Conservation (phyloP, 2,113 vertebrate genomes). For the Proterorhinus semilunaris region DNA sequence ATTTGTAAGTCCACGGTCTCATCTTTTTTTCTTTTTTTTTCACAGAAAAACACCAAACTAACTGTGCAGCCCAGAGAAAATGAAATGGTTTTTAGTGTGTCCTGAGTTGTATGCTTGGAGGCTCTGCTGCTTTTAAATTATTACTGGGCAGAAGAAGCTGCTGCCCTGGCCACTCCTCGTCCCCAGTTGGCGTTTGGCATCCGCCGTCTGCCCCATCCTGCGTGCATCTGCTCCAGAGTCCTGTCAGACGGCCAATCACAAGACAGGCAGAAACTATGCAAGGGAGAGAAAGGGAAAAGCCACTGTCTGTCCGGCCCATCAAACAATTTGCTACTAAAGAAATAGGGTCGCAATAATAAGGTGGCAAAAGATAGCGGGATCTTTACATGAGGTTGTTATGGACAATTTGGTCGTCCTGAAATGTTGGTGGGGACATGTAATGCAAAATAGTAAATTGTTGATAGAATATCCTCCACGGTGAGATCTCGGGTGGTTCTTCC, state of each 20-base stretch:
- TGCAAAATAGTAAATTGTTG: no score
- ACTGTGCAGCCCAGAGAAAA: not conserved
- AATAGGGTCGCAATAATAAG: not conserved
- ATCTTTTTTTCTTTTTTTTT: not conserved
- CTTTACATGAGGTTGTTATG: no score
- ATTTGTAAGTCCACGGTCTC: not conserved
- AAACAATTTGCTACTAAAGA: not conserved
- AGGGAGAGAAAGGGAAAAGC: slow-evolving; percentile 22
- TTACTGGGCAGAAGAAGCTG: not conserved
- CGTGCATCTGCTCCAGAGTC: slow-evolving; percentile 20
- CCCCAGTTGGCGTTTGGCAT: slow-evolving; percentile 31
- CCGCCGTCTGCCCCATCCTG: slow-evolving; percentile 33
- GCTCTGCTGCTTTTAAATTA: slow-evolving; percentile 16
- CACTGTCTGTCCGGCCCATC: slow-evolving; percentile 28
- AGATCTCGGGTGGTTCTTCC: slow-evolving; percentile 34
- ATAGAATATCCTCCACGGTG: slow-evolving; percentile 6
- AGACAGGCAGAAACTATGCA: slow-evolving; percentile 36
- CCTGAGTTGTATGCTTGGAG: not conserved
- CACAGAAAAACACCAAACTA: not conserved
- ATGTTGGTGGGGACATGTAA: no score
- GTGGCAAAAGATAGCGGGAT: not conserved
- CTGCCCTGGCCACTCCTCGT: slow-evolving; percentile 10
- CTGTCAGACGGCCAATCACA: slow-evolving; percentile 40
- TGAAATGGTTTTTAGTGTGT: not conserved
- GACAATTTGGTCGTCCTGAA: no score